phyloP scores from a whole-genome alignment of 2,113 vertebrate genomes.

The Guaruba guarouba region DNA sequence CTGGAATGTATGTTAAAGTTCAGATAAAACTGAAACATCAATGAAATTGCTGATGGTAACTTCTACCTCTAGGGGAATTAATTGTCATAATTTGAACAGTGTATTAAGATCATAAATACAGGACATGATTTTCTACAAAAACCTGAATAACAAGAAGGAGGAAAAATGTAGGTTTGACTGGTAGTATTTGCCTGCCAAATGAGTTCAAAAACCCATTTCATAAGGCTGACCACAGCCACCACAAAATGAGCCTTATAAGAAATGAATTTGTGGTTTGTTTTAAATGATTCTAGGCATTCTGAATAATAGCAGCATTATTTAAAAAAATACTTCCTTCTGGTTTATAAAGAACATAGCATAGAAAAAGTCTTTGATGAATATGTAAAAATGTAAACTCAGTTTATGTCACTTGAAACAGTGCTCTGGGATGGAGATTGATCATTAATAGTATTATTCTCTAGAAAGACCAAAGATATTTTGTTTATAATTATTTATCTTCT shows the following conservation, averaged over 20 bases:
- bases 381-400: background rate
- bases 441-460: background rate
- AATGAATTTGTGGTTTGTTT: background rate
- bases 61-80: background rate
- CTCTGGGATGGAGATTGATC: background rate
- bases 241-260: background rate
- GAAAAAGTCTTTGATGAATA: background rate
- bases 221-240: background rate
- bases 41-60: background rate
- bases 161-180: background rate
- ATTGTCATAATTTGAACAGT: background rate
- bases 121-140: background rate
- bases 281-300: background rate
- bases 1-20: background rate
- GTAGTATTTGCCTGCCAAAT: background rate
- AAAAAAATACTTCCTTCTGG: background rate
- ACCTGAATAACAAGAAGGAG: accelerated
- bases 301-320: background rate
- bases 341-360: background rate
- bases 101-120: background rate
- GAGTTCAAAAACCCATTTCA: background rate
- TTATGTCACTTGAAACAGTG: background rate
- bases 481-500: background rate
- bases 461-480: background rate
- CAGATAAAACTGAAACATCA: background rate